Conservation (phyloP, 2,797 vertebrate species). For the Heliangelus exortis region DNA sequence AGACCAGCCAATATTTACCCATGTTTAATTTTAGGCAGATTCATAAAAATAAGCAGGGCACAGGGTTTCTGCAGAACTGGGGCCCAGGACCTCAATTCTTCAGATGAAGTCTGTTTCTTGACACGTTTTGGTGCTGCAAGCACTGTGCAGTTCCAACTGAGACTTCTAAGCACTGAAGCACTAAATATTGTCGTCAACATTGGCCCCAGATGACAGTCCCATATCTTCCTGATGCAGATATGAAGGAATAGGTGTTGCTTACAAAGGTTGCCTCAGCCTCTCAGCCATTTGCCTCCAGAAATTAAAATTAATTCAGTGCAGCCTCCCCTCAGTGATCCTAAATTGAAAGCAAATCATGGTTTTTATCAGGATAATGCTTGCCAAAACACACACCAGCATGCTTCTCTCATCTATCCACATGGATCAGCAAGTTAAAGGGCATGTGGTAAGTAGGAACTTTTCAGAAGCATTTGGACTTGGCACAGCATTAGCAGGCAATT, state of each 20-base stretch:
- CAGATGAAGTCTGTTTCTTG: neutral
- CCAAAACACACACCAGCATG: constrained; percentile 11
- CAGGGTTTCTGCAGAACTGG: neutral
- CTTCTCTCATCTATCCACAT: neutral
- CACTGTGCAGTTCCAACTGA: neutral
- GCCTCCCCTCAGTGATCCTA: neutral
- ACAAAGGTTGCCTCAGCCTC: neutral
- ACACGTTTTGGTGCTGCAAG: neutral
- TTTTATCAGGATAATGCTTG: neutral
- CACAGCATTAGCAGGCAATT: neutral
- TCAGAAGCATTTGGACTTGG: neutral
- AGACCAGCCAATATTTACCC: neutral
- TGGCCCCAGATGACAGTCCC: neutral
- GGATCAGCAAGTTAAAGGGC: neutral
- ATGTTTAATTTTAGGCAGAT: neutral
- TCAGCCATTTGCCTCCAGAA: neutral
- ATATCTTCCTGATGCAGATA: neutral
- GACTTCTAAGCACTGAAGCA: neutral
- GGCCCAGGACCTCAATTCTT: neutral
- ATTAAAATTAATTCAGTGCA: neutral
- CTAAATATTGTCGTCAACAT: neutral
- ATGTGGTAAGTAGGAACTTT: neutral
- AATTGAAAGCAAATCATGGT: neutral
- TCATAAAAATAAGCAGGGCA: neutral
- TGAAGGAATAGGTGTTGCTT: neutral